These are phyloP conservation scores for Stomorhina lunata DNA, from an alignment of 2,888 invertebrate species.

Conservation along the genomic window DNA sequence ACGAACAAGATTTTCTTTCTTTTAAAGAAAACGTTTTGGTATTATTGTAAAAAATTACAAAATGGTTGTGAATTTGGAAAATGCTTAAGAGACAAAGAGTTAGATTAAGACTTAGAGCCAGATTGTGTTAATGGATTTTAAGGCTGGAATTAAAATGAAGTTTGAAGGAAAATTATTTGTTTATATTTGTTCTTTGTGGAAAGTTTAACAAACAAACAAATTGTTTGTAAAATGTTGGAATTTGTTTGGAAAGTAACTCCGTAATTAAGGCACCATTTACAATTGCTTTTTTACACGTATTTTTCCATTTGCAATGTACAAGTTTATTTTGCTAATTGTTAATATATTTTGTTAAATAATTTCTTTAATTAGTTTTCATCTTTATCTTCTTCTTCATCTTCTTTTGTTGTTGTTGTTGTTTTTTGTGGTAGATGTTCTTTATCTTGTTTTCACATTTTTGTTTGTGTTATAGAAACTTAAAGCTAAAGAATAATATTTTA, in stretches of 20 bases:
- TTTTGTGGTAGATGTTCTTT: constrained; percentile 1
- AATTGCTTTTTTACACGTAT: constrained; percentile 80
- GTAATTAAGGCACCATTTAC: constrained; percentile 80
- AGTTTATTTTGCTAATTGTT: constrained; percentile 55
- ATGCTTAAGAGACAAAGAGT: background rate
- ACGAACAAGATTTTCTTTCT: background rate
- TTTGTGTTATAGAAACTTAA: constrained; percentile 47
- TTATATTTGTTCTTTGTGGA: constrained; percentile 39
- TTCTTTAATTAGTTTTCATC: constrained; percentile 23
- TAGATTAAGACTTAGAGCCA: constrained; percentile 21
- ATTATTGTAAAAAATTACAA: constrained; percentile 12
- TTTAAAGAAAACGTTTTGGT: constrained; percentile 4
- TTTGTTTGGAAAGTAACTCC: constrained; percentile 75
- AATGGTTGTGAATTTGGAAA: constrained; percentile 5
- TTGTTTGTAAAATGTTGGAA: constrained; percentile 53
- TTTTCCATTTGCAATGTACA: constrained; percentile 77
- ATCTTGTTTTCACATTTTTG: constrained; percentile 12
- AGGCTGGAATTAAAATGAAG: constrained; percentile 46
- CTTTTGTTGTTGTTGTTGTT: constrained; percentile 24
- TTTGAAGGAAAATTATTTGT: constrained; percentile 38
- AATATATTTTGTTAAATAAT: constrained; percentile 29
- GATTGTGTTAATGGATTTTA: constrained; percentile 25
- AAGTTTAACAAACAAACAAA: constrained; percentile 63
- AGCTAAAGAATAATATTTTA: constrained; percentile 45
- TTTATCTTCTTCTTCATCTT: constrained; percentile 6